phyloP scores from a whole-genome alignment of 2,888 invertebrate genomes.

The Napeogenes sylphis region DNA sequence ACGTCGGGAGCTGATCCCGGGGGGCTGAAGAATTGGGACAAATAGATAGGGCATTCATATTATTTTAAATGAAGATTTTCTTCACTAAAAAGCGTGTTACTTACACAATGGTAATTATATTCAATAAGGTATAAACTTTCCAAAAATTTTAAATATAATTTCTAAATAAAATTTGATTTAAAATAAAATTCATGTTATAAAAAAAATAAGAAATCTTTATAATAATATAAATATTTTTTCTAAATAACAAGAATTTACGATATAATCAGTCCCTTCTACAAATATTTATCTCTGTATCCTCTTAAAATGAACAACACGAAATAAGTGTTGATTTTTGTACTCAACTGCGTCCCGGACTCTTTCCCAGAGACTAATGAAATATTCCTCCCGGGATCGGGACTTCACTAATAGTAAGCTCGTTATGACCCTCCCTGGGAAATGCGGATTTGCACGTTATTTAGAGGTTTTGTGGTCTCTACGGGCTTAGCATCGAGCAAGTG shows the following conservation, averaged over 20 bases:
- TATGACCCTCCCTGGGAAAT: slow-evolving; percentile 45
- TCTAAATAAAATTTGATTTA: too few species aligned
- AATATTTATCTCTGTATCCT: not conserved
- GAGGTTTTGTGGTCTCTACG: slow-evolving; percentile 22
- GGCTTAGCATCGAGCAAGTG: not conserved
- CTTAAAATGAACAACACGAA: slow-evolving; percentile 56
- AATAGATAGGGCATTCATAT: not conserved
- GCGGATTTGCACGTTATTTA: slow-evolving; percentile 34
- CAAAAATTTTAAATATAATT: too few species aligned
- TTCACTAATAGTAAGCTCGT: slow-evolving; percentile 58
- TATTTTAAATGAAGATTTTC: too few species aligned
- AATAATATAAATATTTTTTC: too few species aligned
- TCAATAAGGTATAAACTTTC: too few species aligned
- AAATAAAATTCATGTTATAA: too few species aligned
- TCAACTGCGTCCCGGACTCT: slow-evolving; percentile 48
- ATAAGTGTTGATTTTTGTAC: slow-evolving; percentile 74
- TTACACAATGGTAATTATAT: too few species aligned
- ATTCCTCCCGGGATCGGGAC: slow-evolving; percentile 52
- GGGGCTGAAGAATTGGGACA: not conserved
- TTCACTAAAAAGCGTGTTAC: too few species aligned
- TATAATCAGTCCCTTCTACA: slow-evolving; percentile 30
- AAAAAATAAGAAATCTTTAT: too few species aligned
- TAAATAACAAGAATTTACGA: too few species aligned
- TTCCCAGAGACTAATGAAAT: slow-evolving; percentile 56
- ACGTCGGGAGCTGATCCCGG: slow-evolving; percentile 59